Evolutionary conservation across 2,888 invertebrate species (phyloP).

Genomic region (Tenthredo distinguenda): DNA sequence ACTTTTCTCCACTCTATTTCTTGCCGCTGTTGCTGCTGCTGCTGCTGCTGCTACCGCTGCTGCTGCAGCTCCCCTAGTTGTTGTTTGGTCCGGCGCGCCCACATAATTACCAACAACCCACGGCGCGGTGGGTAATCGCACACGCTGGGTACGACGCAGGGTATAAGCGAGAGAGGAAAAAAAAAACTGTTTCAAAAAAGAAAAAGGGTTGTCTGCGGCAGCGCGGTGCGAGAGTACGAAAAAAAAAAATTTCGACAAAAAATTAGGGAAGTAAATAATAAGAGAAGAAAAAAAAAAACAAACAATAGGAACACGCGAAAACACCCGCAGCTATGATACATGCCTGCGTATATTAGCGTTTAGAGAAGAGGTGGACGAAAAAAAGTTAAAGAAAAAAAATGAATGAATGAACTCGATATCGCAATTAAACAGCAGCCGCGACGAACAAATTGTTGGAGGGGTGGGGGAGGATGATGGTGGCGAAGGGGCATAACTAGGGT

Average conservation of each 20-base stretch:
- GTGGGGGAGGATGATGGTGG: background rate
- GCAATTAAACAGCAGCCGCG: conserved; percentile 75
- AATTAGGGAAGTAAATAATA: background rate
- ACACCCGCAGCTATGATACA: background rate
- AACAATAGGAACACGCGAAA: background rate
- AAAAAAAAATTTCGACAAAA: background rate
- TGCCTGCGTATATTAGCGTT: background rate
- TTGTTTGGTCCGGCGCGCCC: conserved; percentile 77
- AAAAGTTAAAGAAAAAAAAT: conserved; percentile 4
- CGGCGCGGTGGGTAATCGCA: conserved; percentile 16
- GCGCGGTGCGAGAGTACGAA: background rate
- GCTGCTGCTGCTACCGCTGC: background rate
- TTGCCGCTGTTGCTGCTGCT: background rate
- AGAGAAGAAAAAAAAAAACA: background rate
- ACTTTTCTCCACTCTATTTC: conserved; percentile 39
- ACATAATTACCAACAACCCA: conserved; percentile 74
- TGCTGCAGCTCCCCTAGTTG: conserved; percentile 62
- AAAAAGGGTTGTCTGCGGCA: background rate
- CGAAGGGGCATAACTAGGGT: conserved; percentile 17
- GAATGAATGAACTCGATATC: conserved; percentile 68
- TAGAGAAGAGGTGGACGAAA: background rate
- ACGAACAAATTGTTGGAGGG: conserved; percentile 69
- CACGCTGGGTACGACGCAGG: background rate
- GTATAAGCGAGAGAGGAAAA: background rate
- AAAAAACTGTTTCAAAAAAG: background rate